These are phyloP conservation scores for Pseudomyrmex dendroicus DNA, from an alignment of 1,140 invertebrate species.

Conservation along the genomic window DNA sequence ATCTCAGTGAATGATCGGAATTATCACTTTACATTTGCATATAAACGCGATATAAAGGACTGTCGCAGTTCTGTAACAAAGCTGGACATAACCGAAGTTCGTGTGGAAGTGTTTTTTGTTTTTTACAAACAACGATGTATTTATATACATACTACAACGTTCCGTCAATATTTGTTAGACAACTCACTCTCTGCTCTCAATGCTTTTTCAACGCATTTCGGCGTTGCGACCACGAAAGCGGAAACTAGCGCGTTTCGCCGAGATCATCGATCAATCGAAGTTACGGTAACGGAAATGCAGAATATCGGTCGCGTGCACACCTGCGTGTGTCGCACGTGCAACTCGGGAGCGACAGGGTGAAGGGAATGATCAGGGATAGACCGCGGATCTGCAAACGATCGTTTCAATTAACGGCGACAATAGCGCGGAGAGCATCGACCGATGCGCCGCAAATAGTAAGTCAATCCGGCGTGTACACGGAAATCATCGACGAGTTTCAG, in stretches of 20 bases:
- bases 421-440: constrained; percentile 11
- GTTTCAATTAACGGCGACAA: constrained; percentile 70
- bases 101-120: constrained; percentile 14
- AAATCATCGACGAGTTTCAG: constrained; percentile 52
- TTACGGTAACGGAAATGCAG: constrained; percentile 25
- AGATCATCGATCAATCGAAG: constrained; percentile 56
- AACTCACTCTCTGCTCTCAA: not conserved
- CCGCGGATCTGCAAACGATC: constrained; percentile 61
- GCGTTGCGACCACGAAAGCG: constrained; percentile 15
- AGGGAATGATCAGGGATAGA: constrained; percentile 24
- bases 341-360: not conserved
- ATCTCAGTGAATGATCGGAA: not conserved
- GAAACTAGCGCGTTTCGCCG: constrained; percentile 36
- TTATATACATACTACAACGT: not conserved
- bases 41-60: not conserved
- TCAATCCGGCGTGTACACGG: constrained; percentile 28
- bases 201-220: constrained; percentile 36
- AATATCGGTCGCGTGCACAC: constrained; percentile 27
- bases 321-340: constrained; percentile 40
- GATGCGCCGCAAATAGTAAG: constrained; percentile 23
- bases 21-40: not conserved
- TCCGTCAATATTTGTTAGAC: constrained; percentile 20
- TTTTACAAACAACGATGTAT: constrained; percentile 4
- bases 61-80: no score
- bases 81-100: constrained; percentile 3